phyloP scores from a whole-genome alignment of 2,888 invertebrate species.

The Mimumesa dahlbomi region DNA sequence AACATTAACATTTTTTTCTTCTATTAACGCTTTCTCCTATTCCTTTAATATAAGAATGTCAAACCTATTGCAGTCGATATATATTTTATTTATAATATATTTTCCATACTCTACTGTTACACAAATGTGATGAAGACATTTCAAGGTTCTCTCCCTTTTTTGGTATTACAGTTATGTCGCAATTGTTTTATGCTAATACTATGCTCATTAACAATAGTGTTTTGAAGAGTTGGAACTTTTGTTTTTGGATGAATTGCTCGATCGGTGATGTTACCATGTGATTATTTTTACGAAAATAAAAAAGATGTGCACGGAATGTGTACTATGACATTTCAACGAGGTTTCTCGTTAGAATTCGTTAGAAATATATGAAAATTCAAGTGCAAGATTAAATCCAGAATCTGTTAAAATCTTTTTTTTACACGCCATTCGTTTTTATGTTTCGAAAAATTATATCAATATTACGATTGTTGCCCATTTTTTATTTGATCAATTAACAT shows the following conservation, averaged over 20 bases:
- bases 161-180: slow-evolving; percentile 38
- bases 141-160: slow-evolving; percentile 37
- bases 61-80: slow-evolving; percentile 61
- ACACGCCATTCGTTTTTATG: slow-evolving; percentile 16
- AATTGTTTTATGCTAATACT: slow-evolving; percentile 29
- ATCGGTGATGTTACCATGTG: neutral
- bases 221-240: slow-evolving; percentile 39
- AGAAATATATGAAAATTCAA: slow-evolving; percentile 52
- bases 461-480: slow-evolving; percentile 12
- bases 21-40: slow-evolving; percentile 66
- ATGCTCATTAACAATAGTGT: slow-evolving; percentile 31
- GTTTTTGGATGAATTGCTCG: slow-evolving; percentile 18
- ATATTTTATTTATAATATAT: slow-evolving; percentile 61
- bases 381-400: slow-evolving; percentile 35
- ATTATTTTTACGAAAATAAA: slow-evolving; percentile 45
- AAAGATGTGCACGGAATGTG: slow-evolving; percentile 33
- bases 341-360: slow-evolving; percentile 35
- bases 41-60: slow-evolving; percentile 65
- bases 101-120: slow-evolving; percentile 45
- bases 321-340: slow-evolving; percentile 20
- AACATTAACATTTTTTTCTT: slow-evolving; percentile 68
- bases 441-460: slow-evolving; percentile 16
- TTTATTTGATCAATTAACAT: neutral
- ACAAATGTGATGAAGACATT: slow-evolving; percentile 43
- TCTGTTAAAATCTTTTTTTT: slow-evolving; percentile 12